Evolutionary conservation across 2,888 invertebrate genomes (phyloP).

Genomic region (Macrophya annulata): DNA sequence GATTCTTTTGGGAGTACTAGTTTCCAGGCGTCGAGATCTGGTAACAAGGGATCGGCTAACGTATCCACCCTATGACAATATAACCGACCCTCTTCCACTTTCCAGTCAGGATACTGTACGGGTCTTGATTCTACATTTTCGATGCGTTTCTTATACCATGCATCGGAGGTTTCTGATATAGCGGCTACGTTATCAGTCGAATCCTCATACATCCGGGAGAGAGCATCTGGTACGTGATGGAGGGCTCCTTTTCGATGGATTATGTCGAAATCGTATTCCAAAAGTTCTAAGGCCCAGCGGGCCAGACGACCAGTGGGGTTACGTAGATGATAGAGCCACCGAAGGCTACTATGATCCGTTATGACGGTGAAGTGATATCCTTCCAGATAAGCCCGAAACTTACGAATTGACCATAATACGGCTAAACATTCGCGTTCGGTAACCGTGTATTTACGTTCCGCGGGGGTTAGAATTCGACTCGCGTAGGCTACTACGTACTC

Average conservation of each 20-base stretch:
- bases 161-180: background rate
- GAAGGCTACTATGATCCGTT: slow-evolving; percentile 54
- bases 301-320: slow-evolving; percentile 57
- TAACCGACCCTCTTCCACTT: background rate
- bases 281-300: slow-evolving; percentile 57
- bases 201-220: slow-evolving; percentile 52
- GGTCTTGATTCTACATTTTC: background rate
- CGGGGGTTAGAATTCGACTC: slow-evolving; percentile 55
- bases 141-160: background rate
- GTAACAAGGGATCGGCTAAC: background rate
- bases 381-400: slow-evolving; percentile 65
- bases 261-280: slow-evolving; percentile 59
- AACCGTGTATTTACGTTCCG: slow-evolving; percentile 59
- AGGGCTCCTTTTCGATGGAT: slow-evolving; percentile 58
- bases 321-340: slow-evolving; percentile 60
- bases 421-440: slow-evolving; percentile 66
- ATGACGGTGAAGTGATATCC: slow-evolving; percentile 63
- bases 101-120: background rate
- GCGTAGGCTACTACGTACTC: slow-evolving; percentile 62
- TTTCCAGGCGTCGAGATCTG: background rate
- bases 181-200: background rate
- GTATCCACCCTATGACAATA: background rate
- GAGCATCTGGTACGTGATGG: slow-evolving; percentile 59
- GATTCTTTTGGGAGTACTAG: background rate
- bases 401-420: slow-evolving; percentile 62